Evolutionary conservation across 2,888 invertebrate genomes (phyloP), one percentile per base, ranked within the genome.

Genomic region (Ectobius pallidus): DNA sequence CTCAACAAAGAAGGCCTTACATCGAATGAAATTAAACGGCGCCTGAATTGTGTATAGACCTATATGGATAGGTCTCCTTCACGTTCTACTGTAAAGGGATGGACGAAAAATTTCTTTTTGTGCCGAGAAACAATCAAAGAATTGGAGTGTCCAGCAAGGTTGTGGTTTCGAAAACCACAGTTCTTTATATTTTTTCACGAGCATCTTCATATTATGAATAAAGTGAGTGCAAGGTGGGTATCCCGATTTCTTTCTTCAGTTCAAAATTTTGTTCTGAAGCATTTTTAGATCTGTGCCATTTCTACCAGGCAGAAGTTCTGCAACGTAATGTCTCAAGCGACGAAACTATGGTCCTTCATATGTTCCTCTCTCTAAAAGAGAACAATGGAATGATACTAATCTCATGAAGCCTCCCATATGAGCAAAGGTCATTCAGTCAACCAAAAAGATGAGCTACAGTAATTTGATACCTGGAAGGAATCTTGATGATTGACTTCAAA

Each of bases 201-300:
- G 11, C 22, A 52, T 9, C 20, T 52, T 52, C 16, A n/a, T n/a
- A n/a, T n/a, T n/a, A 52, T 22, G 22, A 20, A 22, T 11, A 52
- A 52, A 20, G 9, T 52, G n/a, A 52, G 52, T 52, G 52, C 52
- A 52, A 52, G 52, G 20, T 52, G 52, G 39, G 52, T 52, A 20
- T 6, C 3, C 52, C 2, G 7, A 52, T 2, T 52, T 52, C 52
- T 20, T 22, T 52, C 0, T 18, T 11, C 11, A 52, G 52, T 52
- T 16, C 52, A 52, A 52, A 52, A 20, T 22, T 18, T 16, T 52
- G 52, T 20, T 52, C 18, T 52, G 52, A 52, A 52, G 20, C 18
- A 52, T 20, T 52, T 52, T 52, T 20, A 18, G 52, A 52, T 2
- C 52, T 16, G 3, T n/a, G 20, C 16, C 2, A 52, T n/a, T n/a